phyloP scores from a whole-genome alignment of 1,140 invertebrate species.

The Doryteuthis pealeii region DNA sequence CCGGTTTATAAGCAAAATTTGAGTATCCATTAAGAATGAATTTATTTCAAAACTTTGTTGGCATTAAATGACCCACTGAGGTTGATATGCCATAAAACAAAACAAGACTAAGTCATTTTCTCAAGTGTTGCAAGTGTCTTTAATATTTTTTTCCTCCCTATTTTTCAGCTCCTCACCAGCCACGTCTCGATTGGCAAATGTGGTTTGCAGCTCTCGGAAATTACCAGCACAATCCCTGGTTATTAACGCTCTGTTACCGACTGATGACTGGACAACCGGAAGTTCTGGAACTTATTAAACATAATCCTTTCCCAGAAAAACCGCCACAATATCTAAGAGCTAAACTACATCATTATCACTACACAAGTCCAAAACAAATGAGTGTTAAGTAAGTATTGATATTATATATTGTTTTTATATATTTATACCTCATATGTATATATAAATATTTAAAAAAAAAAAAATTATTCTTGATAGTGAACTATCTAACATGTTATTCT shows the following conservation, averaged over 20 bases:
- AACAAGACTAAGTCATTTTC: too few species aligned
- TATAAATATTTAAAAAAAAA: too few species aligned
- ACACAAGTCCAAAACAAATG: conserved; percentile 60
- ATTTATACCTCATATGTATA: conserved; percentile 11
- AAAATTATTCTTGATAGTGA: neutral
- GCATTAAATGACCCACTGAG: too few species aligned
- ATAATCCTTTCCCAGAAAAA: conserved; percentile 67
- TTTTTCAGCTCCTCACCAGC: conserved; percentile 76
- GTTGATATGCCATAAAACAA: too few species aligned
- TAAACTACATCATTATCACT: conserved; percentile 75
- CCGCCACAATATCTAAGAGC: conserved; percentile 76
- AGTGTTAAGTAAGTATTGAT: neutral
- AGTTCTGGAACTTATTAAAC: conserved; percentile 70
- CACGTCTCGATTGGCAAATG: conserved; percentile 84
- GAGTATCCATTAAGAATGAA: too few species aligned
- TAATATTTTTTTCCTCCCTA: neutral
- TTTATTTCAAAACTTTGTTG: too few species aligned
- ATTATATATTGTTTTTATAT: neutral
- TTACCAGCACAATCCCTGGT: conserved; percentile 79
- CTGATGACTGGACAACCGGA: conserved; percentile 70
- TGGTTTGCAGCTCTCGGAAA: conserved; percentile 79
- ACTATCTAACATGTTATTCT: neutral
- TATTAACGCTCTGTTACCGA: conserved; percentile 74
- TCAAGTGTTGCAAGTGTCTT: too few species aligned
- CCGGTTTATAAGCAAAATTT: too few species aligned